Evolutionary conservation across 2,888 invertebrate species (phyloP).

Genomic region (Drosophila flavopinicola): DNA sequence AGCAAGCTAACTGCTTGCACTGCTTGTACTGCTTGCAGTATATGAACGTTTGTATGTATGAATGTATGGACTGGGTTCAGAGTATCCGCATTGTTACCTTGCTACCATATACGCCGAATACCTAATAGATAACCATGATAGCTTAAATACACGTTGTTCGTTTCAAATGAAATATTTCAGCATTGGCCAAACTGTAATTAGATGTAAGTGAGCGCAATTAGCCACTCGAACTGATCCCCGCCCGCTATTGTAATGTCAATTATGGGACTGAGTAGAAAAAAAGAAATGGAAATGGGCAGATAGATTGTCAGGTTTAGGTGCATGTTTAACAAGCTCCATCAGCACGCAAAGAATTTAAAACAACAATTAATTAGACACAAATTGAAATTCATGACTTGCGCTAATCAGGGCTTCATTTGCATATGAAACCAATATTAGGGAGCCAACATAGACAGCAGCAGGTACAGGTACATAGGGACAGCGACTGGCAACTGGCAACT

Average conservation of each 20-base stretch:
- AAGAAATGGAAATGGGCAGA: slow-evolving; percentile 1
- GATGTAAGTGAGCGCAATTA: slow-evolving; percentile 27
- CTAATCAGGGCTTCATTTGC: slow-evolving; percentile 77
- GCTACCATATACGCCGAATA: background rate
- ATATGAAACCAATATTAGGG: slow-evolving; percentile 65
- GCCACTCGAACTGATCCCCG: slow-evolving; percentile 20
- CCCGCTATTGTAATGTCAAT: slow-evolving; percentile 39
- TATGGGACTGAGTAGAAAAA: slow-evolving; percentile 9
- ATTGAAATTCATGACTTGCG: slow-evolving; percentile 75
- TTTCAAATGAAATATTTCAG: slow-evolving; percentile 25
- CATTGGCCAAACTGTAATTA: slow-evolving; percentile 37
- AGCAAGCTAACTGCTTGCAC: too few species aligned
- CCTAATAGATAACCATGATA: background rate
- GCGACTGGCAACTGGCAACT: background rate
- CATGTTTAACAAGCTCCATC: slow-evolving; percentile 20
- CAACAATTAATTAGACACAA: slow-evolving; percentile 75
- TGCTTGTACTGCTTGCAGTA: too few species aligned
- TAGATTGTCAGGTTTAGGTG: slow-evolving; percentile 9
- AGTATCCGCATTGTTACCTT: too few species aligned
- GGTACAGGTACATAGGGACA: background rate
- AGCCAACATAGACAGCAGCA: background rate
- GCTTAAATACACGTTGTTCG: slow-evolving; percentile 16
- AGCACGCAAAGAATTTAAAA: slow-evolving; percentile 70
- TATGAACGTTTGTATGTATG: too few species aligned
- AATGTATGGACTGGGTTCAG: too few species aligned